Percentiles rank a stretch among this genome's conserved stretches.
Evolutionary conservation across 2,797 vertebrate genomes (phyloP).

Genomic region (Anas bahamensis): DNA sequence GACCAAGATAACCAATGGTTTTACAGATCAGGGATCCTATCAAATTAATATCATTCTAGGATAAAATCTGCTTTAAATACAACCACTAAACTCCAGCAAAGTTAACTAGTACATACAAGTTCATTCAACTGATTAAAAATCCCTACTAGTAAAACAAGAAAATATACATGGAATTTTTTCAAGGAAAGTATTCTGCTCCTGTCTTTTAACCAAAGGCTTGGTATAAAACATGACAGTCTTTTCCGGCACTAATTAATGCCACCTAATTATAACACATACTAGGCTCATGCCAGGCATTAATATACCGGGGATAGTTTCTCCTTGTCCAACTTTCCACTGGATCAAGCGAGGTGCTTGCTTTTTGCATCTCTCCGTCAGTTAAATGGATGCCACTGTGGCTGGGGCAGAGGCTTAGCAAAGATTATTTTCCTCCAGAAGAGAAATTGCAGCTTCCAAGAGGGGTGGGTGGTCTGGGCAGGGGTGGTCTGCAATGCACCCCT

Average conservation of each 20-base stretch:
- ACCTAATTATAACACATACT: conserved; percentile 62
- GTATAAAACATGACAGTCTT: conserved; percentile 57
- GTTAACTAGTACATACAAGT: conserved; percentile 86
- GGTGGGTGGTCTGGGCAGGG: not conserved
- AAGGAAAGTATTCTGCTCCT: conserved; percentile 44
- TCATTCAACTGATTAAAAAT: conserved; percentile 83
- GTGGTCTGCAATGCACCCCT: not conserved
- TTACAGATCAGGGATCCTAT: conserved; percentile 99
- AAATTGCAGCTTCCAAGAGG: not conserved
- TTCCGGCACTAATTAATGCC: conserved; percentile 71
- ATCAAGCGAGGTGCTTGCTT: conserved; percentile 47
- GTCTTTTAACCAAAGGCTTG: conserved; percentile 48
- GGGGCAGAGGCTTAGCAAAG: not conserved
- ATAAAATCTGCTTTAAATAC: conserved; percentile 90
- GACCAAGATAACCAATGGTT: conserved; percentile 99
- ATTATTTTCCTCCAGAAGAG: not conserved
- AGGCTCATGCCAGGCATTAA: conserved; percentile 58
- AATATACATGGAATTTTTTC: conserved; percentile 59
- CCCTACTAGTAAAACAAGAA: conserved; percentile 76
- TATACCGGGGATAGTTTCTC: conserved; percentile 37
- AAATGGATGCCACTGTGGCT: conserved; percentile 10
- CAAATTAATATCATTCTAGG: conserved; percentile 99
- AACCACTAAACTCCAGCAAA: conserved; percentile 86
- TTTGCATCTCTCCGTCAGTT: conserved; percentile 10
- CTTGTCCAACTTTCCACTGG: conserved; percentile 31